A percentile compares a stretch with the other conserved stretches of the same genome.
phyloP scores from a whole-genome alignment of 2,888 invertebrate genomes.

The Frankliniella fusca region DNA sequence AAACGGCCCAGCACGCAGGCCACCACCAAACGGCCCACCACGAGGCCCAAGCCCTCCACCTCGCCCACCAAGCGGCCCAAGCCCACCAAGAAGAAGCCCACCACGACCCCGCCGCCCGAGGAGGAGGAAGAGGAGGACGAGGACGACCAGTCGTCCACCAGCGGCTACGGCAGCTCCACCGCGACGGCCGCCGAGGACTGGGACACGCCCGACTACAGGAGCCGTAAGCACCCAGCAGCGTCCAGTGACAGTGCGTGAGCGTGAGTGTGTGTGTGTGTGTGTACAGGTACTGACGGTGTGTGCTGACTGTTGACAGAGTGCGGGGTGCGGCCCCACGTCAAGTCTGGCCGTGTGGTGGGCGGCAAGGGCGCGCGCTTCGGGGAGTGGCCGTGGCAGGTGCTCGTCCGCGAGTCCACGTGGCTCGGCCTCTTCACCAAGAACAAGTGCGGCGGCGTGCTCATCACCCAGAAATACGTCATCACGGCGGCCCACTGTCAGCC shows the following conservation, averaged over 20 bases:
- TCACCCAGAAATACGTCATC: conserved; percentile 78
- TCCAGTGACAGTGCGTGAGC: neutral
- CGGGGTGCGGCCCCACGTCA: conserved; percentile 73
- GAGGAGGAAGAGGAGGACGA: conserved; percentile 26
- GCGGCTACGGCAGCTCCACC: conserved; percentile 36
- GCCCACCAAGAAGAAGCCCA: conserved; percentile 38
- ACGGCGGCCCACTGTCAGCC: conserved; percentile 95
- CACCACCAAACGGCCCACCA: conserved; percentile 35
- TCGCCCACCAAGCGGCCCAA: conserved; percentile 36
- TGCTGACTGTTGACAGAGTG: conserved; percentile 62
- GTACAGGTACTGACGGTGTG: conserved; percentile 25
- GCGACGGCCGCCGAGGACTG: conserved; percentile 38
- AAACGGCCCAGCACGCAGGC: conserved; percentile 38
- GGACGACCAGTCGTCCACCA: conserved; percentile 33
- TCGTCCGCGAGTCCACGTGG: conserved; percentile 90
- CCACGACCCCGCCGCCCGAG: conserved; percentile 39
- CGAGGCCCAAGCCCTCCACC: conserved; percentile 38
- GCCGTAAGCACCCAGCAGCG: conserved; percentile 18
- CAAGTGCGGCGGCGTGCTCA: conserved; percentile 92
- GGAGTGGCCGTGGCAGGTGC: conserved; percentile 89
- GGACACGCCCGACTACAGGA: conserved; percentile 40
- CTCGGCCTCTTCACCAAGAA: conserved; percentile 89
- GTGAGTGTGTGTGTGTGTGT: conserved; percentile 4
- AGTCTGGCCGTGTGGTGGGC: conserved; percentile 77
- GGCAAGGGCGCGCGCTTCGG: conserved; percentile 83